phyloP scores from a whole-genome alignment of 2,797 vertebrate genomes.

The Trichosurus vulpecula region DNA sequence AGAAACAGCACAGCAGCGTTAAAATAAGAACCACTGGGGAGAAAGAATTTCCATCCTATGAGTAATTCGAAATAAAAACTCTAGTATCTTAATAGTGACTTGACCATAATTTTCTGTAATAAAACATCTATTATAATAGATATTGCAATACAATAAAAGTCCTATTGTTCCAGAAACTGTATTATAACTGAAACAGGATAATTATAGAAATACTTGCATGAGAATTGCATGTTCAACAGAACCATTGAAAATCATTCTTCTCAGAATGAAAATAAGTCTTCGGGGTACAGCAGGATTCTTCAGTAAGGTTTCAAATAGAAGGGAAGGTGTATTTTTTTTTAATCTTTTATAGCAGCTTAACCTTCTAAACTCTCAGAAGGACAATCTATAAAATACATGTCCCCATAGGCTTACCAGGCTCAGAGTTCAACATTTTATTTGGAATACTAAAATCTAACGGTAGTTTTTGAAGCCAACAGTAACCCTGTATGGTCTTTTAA shows the following conservation, averaged over 20 bases:
- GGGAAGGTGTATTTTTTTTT: background rate
- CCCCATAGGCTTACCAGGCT: background rate
- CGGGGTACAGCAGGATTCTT: conserved; percentile 18
- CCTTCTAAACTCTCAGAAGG: conserved; percentile 24
- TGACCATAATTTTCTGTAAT: conserved; percentile 72
- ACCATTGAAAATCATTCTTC: conserved; percentile 64
- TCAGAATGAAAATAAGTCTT: conserved; percentile 60
- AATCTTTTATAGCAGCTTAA: background rate
- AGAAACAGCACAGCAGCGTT: background rate
- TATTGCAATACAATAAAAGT: conserved; percentile 71
- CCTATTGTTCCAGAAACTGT: conserved; percentile 72
- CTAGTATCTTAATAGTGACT: conserved; percentile 66
- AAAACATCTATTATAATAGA: conserved; percentile 75
- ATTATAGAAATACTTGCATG: conserved; percentile 71
- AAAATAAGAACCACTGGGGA: conserved; percentile 55
- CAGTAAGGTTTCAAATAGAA: conserved; percentile 25
- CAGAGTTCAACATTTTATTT: background rate
- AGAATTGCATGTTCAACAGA: conserved; percentile 72
- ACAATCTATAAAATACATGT: background rate
- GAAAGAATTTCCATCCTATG: conserved; percentile 49
- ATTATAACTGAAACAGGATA: conserved; percentile 74
- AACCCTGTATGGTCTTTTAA: background rate
- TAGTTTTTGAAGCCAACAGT: conserved; percentile 26
- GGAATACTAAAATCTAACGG: conserved; percentile 35
- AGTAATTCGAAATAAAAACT: conserved; percentile 74